These are phyloP conservation scores for Glaucomys volans DNA, from an alignment of 2,113 vertebrate genomes.

Conservation along the genomic window DNA sequence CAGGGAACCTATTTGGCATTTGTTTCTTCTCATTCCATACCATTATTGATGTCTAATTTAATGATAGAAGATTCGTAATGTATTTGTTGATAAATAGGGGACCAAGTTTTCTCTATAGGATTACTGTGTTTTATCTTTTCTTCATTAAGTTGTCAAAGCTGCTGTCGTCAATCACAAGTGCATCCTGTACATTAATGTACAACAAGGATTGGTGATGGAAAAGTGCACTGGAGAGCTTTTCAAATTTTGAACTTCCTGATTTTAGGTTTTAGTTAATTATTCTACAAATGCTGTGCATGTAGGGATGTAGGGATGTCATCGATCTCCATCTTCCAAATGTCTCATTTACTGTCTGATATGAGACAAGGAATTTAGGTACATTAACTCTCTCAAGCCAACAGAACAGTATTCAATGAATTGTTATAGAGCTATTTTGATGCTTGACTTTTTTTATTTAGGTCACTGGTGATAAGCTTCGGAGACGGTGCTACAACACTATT, in stretches of 20 bases:
- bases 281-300: conserved; percentile 61
- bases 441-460: conserved; percentile 13
- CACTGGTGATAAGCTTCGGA: not conserved
- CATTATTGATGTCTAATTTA: conserved; percentile 61
- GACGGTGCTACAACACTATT: not conserved
- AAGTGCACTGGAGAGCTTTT: conserved; percentile 62
- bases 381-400: conserved; percentile 55
- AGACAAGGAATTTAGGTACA: not conserved
- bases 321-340: conserved; percentile 40
- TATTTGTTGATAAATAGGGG: conserved; percentile 75
- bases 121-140: conserved; percentile 75
- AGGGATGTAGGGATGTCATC: conserved; percentile 47
- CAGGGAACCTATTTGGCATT: not conserved
- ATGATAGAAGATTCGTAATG: conserved; percentile 59
- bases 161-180: conserved; percentile 65
- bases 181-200: conserved; percentile 65
- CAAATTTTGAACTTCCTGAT: conserved; percentile 71
- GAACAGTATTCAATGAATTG: conserved; percentile 34
- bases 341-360: conserved; percentile 36
- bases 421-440: not conserved
- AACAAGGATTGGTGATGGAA: conserved; percentile 70
- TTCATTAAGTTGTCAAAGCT: conserved; percentile 79
- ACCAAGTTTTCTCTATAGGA: conserved; percentile 50
- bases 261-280: conserved; percentile 74
- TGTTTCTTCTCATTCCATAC: conserved; percentile 59